Conservation (phyloP, 2,113 vertebrate species). For the Peucedramus taeniatus region DNA sequence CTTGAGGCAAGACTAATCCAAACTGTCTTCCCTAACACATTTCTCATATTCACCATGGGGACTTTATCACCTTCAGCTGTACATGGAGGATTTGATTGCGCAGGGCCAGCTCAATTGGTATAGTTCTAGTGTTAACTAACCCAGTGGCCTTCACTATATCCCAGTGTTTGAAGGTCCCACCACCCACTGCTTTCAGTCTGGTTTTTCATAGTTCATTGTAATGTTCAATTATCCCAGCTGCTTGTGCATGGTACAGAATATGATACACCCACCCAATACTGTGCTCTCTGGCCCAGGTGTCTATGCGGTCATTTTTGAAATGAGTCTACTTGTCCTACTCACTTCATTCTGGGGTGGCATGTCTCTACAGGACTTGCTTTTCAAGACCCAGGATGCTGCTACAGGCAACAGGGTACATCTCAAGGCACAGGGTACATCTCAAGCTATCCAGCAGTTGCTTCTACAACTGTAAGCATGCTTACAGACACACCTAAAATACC, state of each 20-base stretch:
- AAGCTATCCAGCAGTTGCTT: neutral
- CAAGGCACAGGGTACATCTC: neutral
- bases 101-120: neutral
- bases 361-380: neutral
- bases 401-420: neutral
- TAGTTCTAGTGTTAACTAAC: neutral
- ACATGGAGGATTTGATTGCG: neutral
- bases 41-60: neutral
- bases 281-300: neutral
- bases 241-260: neutral
- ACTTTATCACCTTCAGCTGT: neutral
- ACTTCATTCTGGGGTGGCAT: neutral
- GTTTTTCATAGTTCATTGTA: neutral
- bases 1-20: neutral
- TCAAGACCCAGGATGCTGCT: neutral
- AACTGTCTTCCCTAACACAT: neutral
- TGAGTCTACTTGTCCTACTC: neutral
- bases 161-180: neutral
- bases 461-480: neutral
- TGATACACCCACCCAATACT: neutral
- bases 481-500: neutral
- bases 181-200: neutral
- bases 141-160: neutral
- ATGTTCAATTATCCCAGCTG: neutral
- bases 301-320: neutral